These are phyloP conservation scores for Cirrhinus molitorella DNA, from an alignment of 2,797 vertebrate species.

Conservation along the genomic window DNA sequence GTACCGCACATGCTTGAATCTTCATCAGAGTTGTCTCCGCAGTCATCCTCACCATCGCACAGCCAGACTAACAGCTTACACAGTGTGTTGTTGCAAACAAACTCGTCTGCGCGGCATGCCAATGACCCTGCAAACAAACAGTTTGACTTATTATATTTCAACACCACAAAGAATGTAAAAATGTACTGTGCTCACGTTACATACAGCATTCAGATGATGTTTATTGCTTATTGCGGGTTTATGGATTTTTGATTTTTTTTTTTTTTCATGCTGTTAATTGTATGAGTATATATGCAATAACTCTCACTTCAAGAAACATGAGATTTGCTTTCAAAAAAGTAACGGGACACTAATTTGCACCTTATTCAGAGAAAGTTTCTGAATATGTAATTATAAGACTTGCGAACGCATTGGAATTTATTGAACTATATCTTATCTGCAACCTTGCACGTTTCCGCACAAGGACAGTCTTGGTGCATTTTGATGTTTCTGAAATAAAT, in stretches of 20 bases:
- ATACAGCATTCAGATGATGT: neutral
- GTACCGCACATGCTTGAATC: slow-evolving; percentile 85
- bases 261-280: neutral
- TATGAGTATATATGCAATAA: neutral
- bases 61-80: slow-evolving; percentile 87
- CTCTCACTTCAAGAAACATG: neutral
- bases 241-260: neutral
- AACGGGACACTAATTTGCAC: neutral
- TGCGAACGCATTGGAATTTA: neutral
- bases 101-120: slow-evolving; percentile 84
- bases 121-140: slow-evolving; percentile 72
- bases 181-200: neutral
- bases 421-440: neutral
- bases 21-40: slow-evolving; percentile 90
- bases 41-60: slow-evolving; percentile 90
- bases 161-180: too few species aligned
- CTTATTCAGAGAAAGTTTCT: neutral
- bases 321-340: neutral
- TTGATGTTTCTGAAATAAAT: neutral
- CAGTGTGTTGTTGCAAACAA: slow-evolving; percentile 88
- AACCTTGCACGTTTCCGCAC: neutral
- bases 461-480: neutral
- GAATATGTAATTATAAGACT: neutral
- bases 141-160: neutral
- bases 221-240: neutral